Percentiles rank a stretch among this genome's conserved stretches.
phyloP scores from a whole-genome alignment of 2,113 vertebrate species.

The Oreochromis tanganicae region DNA sequence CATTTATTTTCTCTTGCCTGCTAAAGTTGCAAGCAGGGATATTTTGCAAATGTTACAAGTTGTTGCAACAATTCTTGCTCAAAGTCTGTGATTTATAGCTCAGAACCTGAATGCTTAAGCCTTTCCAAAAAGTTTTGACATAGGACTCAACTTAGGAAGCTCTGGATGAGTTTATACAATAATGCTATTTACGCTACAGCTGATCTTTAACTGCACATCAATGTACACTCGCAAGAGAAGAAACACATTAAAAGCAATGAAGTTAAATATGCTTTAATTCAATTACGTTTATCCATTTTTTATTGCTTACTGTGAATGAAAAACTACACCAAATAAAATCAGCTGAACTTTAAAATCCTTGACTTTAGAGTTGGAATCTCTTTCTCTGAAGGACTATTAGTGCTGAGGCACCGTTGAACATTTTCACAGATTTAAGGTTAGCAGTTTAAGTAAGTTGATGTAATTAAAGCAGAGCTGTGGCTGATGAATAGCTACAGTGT shows the following conservation, averaged over 20 bases:
- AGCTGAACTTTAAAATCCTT: neutral
- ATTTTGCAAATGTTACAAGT: constrained; percentile 19
- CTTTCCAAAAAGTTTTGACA: constrained; percentile 21
- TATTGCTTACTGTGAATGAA: neutral
- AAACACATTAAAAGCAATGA: neutral
- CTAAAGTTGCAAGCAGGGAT: neutral
- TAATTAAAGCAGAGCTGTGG: neutral
- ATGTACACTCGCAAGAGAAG: neutral
- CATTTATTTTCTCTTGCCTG: constrained; percentile 14
- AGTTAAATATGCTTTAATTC: neutral
- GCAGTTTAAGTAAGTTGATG: neutral
- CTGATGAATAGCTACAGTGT: neutral
- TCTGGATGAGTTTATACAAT: neutral
- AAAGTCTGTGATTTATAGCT: constrained; percentile 14
- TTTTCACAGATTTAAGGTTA: constrained; percentile 3
- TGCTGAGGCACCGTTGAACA: neutral
- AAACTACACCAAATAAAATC: neutral
- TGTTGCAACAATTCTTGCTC: constrained; percentile 32
- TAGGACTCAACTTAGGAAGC: neutral
- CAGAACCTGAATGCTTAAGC: neutral
- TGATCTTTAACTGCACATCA: neutral
- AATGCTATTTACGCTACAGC: neutral
- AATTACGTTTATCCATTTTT: neutral
- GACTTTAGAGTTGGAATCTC: neutral
- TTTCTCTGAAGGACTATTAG: neutral